Evolutionary conservation across 2,888 invertebrate species (phyloP).

Genomic region (Agonum fuliginosum): DNA sequence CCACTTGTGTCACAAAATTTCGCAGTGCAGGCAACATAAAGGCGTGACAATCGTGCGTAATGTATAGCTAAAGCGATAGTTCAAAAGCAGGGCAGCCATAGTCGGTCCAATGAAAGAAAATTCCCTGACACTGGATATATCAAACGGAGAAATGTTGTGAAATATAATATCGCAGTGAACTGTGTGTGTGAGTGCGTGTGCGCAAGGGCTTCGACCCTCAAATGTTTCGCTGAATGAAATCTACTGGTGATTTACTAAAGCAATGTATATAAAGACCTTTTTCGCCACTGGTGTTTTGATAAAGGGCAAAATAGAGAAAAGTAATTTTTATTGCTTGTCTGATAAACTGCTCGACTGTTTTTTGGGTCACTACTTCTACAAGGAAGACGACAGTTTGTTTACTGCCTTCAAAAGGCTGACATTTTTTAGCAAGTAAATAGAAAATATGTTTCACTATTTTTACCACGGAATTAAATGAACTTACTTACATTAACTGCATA

Average conservation of each 20-base stretch:
- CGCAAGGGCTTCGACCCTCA: not conserved
- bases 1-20: not conserved
- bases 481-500: too few relatives aligned
- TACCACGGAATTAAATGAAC: too few relatives aligned
- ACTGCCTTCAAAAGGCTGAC: not conserved
- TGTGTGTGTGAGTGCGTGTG: too few relatives aligned
- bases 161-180: constrained; percentile 52
- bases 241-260: constrained; percentile 50
- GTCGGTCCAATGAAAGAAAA: constrained; percentile 14
- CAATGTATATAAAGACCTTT: constrained; percentile 55
- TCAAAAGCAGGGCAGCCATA: constrained; percentile 1
- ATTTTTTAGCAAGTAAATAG: not conserved
- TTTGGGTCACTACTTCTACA: not conserved
- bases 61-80: constrained; percentile 19
- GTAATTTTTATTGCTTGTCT: constrained; percentile 35
- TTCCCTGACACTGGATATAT: constrained; percentile 46
- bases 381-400: not conserved
- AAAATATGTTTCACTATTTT: too few relatives aligned
- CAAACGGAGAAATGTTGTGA: constrained; percentile 39
- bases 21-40: constrained; percentile 23
- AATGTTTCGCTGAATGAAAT: constrained; percentile 34
- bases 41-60: constrained; percentile 24
- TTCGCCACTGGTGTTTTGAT: constrained; percentile 32
- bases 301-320: constrained; percentile 39
- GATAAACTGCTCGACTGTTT: constrained; percentile 5